These are phyloP conservation scores for Acrobeloides nanus DNA, from an alignment of 2,888 invertebrate genomes.

Conservation along the genomic window DNA sequence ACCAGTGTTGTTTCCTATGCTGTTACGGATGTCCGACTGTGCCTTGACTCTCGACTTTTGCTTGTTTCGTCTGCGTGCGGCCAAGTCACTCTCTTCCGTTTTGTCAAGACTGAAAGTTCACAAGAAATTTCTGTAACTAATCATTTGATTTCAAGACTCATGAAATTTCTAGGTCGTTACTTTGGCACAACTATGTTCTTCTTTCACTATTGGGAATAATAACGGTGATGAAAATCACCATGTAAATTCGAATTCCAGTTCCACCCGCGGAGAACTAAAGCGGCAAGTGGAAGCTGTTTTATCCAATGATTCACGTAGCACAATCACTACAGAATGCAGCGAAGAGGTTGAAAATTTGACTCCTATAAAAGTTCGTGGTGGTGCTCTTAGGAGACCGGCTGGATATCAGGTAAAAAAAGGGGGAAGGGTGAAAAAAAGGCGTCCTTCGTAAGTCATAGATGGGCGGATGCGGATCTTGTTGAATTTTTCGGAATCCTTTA, in stretches of 20 bases:
- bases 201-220: conserved; percentile 6
- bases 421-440: too few species aligned
- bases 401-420: conserved; percentile 67
- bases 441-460: too few species aligned
- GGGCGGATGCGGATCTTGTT: too few species aligned
- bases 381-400: conserved; percentile 75
- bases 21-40: conserved; percentile 59
- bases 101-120: conserved; percentile 79
- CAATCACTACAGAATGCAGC: conserved; percentile 23
- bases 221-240: conserved; percentile 7
- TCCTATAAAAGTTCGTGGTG: conserved; percentile 63
- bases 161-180: conserved; percentile 15
- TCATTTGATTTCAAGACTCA: background rate
- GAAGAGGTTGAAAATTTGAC: conserved; percentile 14
- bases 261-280: conserved; percentile 17
- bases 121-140: conserved; percentile 64
- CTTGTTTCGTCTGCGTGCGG: conserved; percentile 83
- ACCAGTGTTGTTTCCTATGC: conserved; percentile 64
- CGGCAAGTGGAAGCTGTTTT: conserved; percentile 16
- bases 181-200: conserved; percentile 25
- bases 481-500: too few species aligned
- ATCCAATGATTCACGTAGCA: conserved; percentile 25
- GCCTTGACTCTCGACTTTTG: conserved; percentile 82
- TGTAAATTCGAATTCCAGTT: background rate
- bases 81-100: conserved; percentile 89